Conservation (phyloP, 92 coral and sea anemone species). For the Porites rus region DNA sequence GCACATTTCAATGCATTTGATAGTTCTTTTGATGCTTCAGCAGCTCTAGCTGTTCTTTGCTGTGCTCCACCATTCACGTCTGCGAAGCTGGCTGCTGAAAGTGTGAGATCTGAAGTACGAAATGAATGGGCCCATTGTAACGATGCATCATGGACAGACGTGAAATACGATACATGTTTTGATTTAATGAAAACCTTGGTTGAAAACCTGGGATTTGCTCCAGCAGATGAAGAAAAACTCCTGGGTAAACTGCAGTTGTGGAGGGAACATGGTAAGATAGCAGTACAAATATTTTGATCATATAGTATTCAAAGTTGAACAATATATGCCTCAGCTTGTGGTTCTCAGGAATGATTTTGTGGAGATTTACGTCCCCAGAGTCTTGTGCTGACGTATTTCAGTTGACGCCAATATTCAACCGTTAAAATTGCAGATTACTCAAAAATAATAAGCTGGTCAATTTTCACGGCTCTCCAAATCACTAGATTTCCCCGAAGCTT, state of each 20-base stretch:
- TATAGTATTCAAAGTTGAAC: no score
- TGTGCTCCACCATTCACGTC: conserved; percentile 32
- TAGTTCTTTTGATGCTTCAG: conserved; percentile 59
- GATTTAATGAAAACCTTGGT: background rate
- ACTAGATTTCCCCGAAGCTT: no score
- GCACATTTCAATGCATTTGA: conserved; percentile 66
- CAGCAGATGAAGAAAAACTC: conserved; percentile 8
- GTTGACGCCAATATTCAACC: no score
- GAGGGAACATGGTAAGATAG: conserved; percentile 25
- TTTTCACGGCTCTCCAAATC: no score
- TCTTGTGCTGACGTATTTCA: no score
- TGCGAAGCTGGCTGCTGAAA: conserved; percentile 24
- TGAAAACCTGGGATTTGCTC: background rate
- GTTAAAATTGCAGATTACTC: no score
- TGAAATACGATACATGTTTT: background rate
- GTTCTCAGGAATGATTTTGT: no score
- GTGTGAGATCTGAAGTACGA: conserved; percentile 49
- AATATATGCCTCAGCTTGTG: no score
- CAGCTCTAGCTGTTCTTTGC: conserved; percentile 50
- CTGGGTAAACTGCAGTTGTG: conserved; percentile 20
- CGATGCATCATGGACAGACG: conserved; percentile 50
- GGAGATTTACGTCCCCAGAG: no score
- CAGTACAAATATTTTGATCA: background rate
- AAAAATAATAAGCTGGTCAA: no score
- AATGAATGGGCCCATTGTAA: conserved; percentile 70